These are phyloP conservation scores for Trissolcus brochymenae DNA, from an alignment of 2,888 invertebrate genomes.

Conservation along the genomic window DNA sequence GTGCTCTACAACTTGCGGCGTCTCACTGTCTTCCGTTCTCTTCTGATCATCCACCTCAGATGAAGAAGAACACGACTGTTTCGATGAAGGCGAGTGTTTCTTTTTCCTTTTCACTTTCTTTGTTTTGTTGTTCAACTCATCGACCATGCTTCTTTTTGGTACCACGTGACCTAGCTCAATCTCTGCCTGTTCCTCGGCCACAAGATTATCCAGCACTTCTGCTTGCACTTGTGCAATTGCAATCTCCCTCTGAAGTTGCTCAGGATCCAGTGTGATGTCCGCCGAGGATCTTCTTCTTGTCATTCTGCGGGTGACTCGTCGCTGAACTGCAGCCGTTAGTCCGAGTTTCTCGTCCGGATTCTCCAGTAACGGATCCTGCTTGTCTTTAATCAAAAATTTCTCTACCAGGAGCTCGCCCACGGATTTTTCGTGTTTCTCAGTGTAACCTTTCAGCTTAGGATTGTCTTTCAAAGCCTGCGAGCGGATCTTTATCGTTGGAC, in stretches of 20 bases:
- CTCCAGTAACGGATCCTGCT: slow-evolving; percentile 64
- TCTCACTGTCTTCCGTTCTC: slow-evolving; percentile 27
- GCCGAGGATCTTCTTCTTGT: slow-evolving; percentile 71
- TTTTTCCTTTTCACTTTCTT: slow-evolving; percentile 64
- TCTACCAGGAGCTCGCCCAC: slow-evolving; percentile 86
- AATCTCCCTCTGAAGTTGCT: slow-evolving; percentile 69
- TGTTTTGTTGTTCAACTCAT: neutral
- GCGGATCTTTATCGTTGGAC: slow-evolving; percentile 74
- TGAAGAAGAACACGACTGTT: slow-evolving; percentile 41
- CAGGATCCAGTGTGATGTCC: slow-evolving; percentile 68
- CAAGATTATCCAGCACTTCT: slow-evolving; percentile 70
- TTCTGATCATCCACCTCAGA: slow-evolving; percentile 33
- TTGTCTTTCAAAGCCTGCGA: slow-evolving; percentile 75
- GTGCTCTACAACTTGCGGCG: slow-evolving; percentile 16
- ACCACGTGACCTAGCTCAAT: slow-evolving; percentile 68
- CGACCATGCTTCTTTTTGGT: slow-evolving; percentile 23
- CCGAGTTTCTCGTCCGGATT: slow-evolving; percentile 59
- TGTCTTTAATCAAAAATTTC: slow-evolving; percentile 84
- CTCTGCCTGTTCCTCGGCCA: slow-evolving; percentile 74
- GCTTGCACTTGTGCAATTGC: slow-evolving; percentile 72
- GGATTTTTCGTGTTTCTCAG: slow-evolving; percentile 80
- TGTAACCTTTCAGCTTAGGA: slow-evolving; percentile 73
- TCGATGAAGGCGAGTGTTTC: slow-evolving; percentile 48
- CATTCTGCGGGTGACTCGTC: slow-evolving; percentile 69
- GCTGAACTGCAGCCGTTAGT: slow-evolving; percentile 64